These are phyloP conservation scores for Chrysomela aeneicollis DNA, from an alignment of 2,888 invertebrate genomes.

Conservation along the genomic window DNA sequence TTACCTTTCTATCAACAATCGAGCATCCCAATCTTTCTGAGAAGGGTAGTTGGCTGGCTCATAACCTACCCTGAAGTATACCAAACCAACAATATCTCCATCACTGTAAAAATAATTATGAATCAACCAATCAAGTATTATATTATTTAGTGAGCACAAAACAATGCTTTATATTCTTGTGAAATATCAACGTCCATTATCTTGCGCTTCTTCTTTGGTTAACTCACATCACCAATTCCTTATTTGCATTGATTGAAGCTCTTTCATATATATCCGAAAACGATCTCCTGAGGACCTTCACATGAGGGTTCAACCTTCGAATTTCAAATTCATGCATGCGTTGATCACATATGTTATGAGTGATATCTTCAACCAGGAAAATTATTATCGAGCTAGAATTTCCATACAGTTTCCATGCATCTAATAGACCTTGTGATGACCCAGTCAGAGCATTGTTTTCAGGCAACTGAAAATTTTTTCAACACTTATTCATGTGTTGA, in stretches of 20 bases:
- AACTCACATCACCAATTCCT: slow-evolving; percentile 58
- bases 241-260: slow-evolving; percentile 62
- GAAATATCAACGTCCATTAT: too few relatives aligned
- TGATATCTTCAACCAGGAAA: slow-evolving; percentile 87
- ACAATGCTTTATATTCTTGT: too few relatives aligned
- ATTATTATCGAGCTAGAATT: slow-evolving; percentile 77
- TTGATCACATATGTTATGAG: slow-evolving; percentile 96
- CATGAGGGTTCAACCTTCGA: slow-evolving; percentile 71
- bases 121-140: too few relatives aligned
- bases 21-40: slow-evolving; percentile 84
- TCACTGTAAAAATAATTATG: slow-evolving; percentile 7
- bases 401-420: slow-evolving; percentile 86
- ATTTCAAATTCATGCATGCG: slow-evolving; percentile 91
- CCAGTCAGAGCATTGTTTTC: slow-evolving; percentile 81
- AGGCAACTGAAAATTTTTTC: slow-evolving; percentile 81
- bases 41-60: slow-evolving; percentile 85
- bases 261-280: slow-evolving; percentile 74
- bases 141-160: too few relatives aligned
- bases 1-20: slow-evolving; percentile 80
- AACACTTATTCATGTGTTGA: too few relatives aligned
- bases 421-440: slow-evolving; percentile 81
- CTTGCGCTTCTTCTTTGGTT: too few relatives aligned
- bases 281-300: slow-evolving; percentile 77
- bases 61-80: slow-evolving; percentile 93
- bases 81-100: slow-evolving; percentile 77